These are phyloP conservation scores for Barypeithes pellucidus DNA, from an alignment of 2,888 invertebrate genomes.

Conservation along the genomic window DNA sequence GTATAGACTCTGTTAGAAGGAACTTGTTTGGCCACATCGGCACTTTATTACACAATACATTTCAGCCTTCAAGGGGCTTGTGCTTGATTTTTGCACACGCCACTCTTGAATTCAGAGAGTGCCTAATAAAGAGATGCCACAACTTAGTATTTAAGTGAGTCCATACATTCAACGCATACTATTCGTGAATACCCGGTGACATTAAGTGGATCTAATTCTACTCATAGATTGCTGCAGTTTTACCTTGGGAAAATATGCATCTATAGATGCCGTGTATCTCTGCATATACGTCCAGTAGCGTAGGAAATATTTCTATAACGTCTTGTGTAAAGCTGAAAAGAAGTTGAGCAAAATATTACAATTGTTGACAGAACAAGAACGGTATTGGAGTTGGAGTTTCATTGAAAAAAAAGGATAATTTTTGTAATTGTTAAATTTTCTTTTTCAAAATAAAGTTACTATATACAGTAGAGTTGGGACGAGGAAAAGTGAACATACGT, in stretches of 20 bases:
- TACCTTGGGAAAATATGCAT: slow-evolving; percentile 19
- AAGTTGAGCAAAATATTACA: too few species aligned
- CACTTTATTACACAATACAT: background rate
- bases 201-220: slow-evolving; percentile 42
- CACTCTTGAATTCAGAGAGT: slow-evolving; percentile 37
- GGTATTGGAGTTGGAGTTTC: too few species aligned
- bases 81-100: slow-evolving; percentile 32
- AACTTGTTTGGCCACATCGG: too few species aligned
- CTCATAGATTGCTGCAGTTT: slow-evolving; percentile 14
- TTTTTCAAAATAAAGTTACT: too few species aligned
- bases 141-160: slow-evolving; percentile 19
- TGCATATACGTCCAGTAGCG: slow-evolving; percentile 2
- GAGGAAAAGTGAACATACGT: too few species aligned
- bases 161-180: slow-evolving; percentile 22
- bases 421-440: too few species aligned
- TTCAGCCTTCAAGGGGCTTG: slow-evolving; percentile 3
- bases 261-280: slow-evolving; percentile 3
- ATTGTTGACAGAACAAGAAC: too few species aligned
- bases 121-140: slow-evolving; percentile 35
- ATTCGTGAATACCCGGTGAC: slow-evolving; percentile 19
- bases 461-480: too few species aligned
- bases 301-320: background rate
- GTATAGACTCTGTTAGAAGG: too few species aligned
- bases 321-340: too few species aligned
- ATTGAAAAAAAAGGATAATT: too few species aligned